Evolutionary conservation across 1,140 invertebrate genomes (phyloP), one percentile per base, ranked within the genome.

Genomic region (Sminthurinus signatus): DNA sequence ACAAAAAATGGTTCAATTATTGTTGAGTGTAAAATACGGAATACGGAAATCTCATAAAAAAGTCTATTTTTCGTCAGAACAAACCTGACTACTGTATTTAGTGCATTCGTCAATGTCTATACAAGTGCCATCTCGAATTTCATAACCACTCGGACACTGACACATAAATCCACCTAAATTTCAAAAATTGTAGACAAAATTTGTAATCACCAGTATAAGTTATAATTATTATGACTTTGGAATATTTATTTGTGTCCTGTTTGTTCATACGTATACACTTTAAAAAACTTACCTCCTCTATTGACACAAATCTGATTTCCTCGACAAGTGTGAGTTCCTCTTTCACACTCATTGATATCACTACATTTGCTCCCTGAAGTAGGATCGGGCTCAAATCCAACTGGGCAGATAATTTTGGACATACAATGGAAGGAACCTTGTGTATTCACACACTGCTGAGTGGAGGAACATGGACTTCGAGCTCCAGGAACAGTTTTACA

Each of bases 131-230:
- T 66, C 51, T 2, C 54, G 32, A 2, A 77, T 48, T 25, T 78
- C 78, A 73, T 85, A 81, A 5, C 89, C 90, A 0, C 74, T 64
- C 0, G 86, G 86, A 74, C 90, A 93, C 36, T 81, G 77, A 71
- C 89, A 92, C 0, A 83, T 78, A 72, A 88, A 91, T 2, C 86
- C 86, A 15, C 89, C n/a, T n/a, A n/a, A n/a, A n/a, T n/a, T n/a
- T n/a, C n/a, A n/a, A n/a, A n/a, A n/a, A n/a, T n/a, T n/a, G n/a
- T n/a, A n/a, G n/a, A n/a, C n/a, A n/a, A n/a, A n/a, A n/a, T n/a
- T n/a, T n/a, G n/a, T n/a, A n/a, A n/a, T n/a, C n/a, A n/a, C n/a
- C n/a, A n/a, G n/a, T n/a, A n/a, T n/a, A n/a, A n/a, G n/a, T n/a
- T n/a, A n/a, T n/a, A n/a, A n/a, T n/a, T n/a, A n/a, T n/a, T n/a